Evolutionary conservation across 2,113 vertebrate genomes (phyloP).

Genomic region (Heterocephalus glaber): DNA sequence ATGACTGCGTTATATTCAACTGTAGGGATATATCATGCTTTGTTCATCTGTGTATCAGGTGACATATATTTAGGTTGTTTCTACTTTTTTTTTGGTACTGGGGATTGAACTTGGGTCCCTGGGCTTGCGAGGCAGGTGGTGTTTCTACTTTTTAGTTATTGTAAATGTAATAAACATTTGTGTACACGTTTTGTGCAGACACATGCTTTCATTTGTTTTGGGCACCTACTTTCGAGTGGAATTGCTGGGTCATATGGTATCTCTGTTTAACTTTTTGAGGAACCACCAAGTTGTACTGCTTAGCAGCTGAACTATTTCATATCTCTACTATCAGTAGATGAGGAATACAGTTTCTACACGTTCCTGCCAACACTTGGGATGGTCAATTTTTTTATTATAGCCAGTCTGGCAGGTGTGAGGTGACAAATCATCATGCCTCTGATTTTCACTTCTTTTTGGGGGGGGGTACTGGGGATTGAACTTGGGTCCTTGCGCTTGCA

Average conservation of each 20-base stretch:
- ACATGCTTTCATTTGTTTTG: neutral
- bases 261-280: neutral
- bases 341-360: neutral
- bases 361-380: neutral
- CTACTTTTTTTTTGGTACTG: no score
- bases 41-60: neutral
- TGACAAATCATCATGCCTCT: neutral
- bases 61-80: neutral
- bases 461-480: no score
- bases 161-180: neutral
- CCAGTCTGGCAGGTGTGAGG: neutral
- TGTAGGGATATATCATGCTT: neutral
- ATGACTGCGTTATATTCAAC: neutral
- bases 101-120: no score
- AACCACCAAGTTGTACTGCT: neutral
- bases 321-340: neutral
- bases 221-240: neutral
- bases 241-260: neutral
- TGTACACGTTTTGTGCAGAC: neutral
- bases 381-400: neutral
- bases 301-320: neutral
- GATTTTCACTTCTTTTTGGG: neutral
- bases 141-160: neutral
- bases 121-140: no score
- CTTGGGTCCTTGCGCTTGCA: no score